These are phyloP conservation scores for Fissipunctia ypsillon DNA, from an alignment of 2,888 invertebrate species.

Conservation along the genomic window DNA sequence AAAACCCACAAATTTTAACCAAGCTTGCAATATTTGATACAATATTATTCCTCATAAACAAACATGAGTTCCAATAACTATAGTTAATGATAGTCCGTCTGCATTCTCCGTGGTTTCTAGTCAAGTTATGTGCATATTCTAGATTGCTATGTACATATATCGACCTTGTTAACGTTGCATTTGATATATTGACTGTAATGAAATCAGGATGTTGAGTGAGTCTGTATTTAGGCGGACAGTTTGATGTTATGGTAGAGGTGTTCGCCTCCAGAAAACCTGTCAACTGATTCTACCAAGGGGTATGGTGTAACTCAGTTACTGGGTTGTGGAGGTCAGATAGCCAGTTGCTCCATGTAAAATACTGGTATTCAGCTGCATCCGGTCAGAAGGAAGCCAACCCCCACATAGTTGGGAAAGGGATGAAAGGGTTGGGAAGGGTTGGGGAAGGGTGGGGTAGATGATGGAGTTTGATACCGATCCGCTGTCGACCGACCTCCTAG, in stretches of 20 bases:
- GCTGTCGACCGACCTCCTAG: no score
- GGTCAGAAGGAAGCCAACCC: no score
- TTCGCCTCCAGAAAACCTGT: no score
- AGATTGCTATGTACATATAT: constrained; percentile 5
- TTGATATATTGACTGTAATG: constrained; percentile 35
- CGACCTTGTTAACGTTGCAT: constrained; percentile 32
- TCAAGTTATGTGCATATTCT: constrained; percentile 17
- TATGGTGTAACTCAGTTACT: no score
- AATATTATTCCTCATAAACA: not conserved
- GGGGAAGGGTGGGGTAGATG: no score
- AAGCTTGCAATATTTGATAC: not conserved
- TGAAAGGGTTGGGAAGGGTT: no score
- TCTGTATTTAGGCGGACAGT: constrained; percentile 8
- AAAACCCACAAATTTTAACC: not conserved
- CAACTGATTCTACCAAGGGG: no score
- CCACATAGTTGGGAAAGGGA: no score
- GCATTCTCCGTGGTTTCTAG: constrained; percentile 4
- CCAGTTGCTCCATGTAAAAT: no score
- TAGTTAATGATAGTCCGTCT: constrained; percentile 10
- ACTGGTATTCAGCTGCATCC: no score
- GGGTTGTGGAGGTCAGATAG: no score
- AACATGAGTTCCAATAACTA: constrained; percentile 1
- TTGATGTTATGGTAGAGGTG: not conserved
- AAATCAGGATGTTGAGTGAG: constrained; percentile 16
- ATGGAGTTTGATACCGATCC: no score